Evolutionary conservation across 2,113 vertebrate species (phyloP).

Genomic region (Edolisoma coerulescens): DNA sequence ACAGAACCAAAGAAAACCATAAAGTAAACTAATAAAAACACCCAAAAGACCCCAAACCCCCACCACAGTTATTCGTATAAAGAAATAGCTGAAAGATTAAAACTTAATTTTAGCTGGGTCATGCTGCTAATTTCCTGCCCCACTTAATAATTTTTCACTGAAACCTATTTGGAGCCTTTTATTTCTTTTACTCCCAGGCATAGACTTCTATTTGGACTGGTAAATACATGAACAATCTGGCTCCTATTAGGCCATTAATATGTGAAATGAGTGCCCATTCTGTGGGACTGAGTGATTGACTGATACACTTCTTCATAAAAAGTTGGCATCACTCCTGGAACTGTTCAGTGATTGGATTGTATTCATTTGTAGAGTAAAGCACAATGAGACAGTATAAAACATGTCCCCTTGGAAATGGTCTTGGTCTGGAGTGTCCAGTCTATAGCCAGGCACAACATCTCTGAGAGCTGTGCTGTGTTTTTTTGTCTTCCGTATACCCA

Average conservation of each 20-base stretch:
- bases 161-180: not conserved
- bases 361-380: not conserved
- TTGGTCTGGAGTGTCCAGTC: not conserved
- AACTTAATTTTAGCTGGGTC: not conserved
- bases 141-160: not conserved
- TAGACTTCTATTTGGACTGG: not conserved
- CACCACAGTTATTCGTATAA: not conserved
- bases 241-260: not conserved
- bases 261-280: not conserved
- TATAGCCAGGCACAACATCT: not conserved
- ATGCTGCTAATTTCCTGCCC: not conserved
- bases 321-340: not conserved
- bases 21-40: not conserved
- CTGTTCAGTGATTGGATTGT: not conserved
- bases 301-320: not conserved
- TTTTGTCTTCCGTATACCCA: not conserved
- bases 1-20: not conserved
- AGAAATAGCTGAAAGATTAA: not conserved
- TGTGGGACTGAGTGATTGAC: not conserved
- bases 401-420: not conserved
- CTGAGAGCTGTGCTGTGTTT: not conserved
- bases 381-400: not conserved
- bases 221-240: not conserved
- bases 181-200: not conserved
- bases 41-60: fast-evolving